Percentiles rank a stretch among this genome's conserved stretches.
These are phyloP conservation scores for Ariolimax columbianus DNA, from an alignment of 2,888 invertebrate species.

Conservation along the genomic window DNA sequence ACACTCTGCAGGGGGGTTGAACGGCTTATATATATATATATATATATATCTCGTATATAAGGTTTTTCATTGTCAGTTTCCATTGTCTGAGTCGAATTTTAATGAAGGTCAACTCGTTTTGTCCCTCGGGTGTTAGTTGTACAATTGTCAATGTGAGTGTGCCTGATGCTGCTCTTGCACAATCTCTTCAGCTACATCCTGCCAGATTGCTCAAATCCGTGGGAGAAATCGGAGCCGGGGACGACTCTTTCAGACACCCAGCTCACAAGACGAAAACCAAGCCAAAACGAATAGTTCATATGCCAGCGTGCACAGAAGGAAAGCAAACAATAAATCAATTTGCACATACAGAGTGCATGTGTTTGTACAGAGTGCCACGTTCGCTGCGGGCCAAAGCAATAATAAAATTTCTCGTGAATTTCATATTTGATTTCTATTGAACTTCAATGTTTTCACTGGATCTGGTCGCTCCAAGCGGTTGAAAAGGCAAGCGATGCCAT, in stretches of 20 bases:
- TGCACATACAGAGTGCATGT: background rate
- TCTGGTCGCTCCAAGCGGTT: slow-evolving; percentile 11
- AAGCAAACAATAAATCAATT: slow-evolving; percentile 10
- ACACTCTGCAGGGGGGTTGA: too few species aligned
- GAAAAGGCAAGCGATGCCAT: slow-evolving; percentile 24
- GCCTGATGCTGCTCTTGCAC: background rate
- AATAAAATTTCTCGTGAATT: slow-evolving; percentile 7
- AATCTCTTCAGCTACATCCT: background rate
- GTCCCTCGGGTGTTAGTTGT: too few species aligned
- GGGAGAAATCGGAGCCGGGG: background rate
- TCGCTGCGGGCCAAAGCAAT: background rate
- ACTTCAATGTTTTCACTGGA: slow-evolving; percentile 20
- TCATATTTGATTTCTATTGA: slow-evolving; percentile 34
- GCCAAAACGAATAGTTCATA: background rate
- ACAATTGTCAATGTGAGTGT: too few species aligned
- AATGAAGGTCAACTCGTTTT: too few species aligned
- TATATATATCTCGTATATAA: too few species aligned
- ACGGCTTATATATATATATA: too few species aligned
- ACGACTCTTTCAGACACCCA: background rate
- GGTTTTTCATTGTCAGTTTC: too few species aligned
- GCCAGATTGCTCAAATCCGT: background rate
- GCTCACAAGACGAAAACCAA: background rate
- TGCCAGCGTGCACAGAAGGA: background rate
- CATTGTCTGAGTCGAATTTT: too few species aligned
- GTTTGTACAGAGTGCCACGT: background rate